Conservation (phyloP, 2,113 vertebrate species). For the Dryoscopus gambensis region DNA sequence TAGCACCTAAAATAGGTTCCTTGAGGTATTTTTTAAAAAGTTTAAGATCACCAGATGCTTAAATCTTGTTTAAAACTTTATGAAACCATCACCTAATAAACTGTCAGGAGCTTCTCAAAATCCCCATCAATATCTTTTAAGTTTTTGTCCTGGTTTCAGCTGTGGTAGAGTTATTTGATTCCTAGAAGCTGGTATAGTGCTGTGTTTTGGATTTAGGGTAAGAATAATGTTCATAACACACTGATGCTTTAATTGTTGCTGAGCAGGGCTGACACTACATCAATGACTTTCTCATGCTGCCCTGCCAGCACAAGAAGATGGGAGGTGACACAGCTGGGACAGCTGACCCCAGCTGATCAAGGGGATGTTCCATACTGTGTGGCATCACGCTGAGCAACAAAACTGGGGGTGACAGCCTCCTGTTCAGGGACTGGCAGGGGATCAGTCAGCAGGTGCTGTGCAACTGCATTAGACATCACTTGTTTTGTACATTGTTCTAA, state of each 20-base stretch:
- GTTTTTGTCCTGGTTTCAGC: neutral
- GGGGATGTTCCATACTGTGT: neutral
- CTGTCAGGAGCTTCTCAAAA: neutral
- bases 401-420: neutral
- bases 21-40: neutral
- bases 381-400: neutral
- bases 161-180: neutral
- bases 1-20: neutral
- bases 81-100: neutral
- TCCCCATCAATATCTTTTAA: neutral
- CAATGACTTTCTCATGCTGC: neutral
- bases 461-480: neutral
- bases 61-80: neutral
- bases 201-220: neutral
- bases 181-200: neutral
- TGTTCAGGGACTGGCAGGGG: neutral
- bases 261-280: neutral
- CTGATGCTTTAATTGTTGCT: neutral
- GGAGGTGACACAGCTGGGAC: neutral
- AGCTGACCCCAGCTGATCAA: neutral
- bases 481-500: neutral
- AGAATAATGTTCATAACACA: neutral
- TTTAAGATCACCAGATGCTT: neutral
- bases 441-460: fast-evolving
- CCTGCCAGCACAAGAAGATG: neutral